Conservation (phyloP, 2,797 vertebrate species). For the Hipposideros larvatus region DNA sequence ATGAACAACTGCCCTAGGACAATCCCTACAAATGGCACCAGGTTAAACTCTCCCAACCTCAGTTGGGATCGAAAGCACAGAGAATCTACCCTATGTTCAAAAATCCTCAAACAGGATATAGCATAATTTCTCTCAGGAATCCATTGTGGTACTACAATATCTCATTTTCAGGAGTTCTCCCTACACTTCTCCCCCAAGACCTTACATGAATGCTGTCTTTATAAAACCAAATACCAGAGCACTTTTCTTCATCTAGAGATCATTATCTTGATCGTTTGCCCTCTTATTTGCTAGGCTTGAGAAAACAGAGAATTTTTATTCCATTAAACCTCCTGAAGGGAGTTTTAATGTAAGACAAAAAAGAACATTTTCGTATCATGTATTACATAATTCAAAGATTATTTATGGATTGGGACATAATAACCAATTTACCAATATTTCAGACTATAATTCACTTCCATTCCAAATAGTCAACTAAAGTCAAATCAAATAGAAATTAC, state of each 20-base stretch:
- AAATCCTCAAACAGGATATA: background rate
- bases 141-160: background rate
- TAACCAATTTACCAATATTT: conserved; percentile 1
- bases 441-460: background rate
- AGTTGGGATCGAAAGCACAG: background rate
- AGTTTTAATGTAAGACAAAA: background rate
- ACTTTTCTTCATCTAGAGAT: background rate
- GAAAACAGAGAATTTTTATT: background rate
- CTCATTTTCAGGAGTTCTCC: background rate
- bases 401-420: background rate
- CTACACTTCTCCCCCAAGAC: background rate
- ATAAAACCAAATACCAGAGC: background rate
- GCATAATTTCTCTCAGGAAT: background rate
- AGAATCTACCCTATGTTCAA: background rate
- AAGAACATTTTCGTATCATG: background rate
- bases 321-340: background rate
- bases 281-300: background rate
- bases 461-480: background rate
- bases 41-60: background rate
- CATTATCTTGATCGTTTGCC: background rate
- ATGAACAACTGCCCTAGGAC: background rate
- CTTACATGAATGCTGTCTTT: background rate
- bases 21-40: background rate
- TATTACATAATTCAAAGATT: conserved; percentile 27
- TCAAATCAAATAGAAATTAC: background rate